A percentile compares a stretch with the other conserved stretches of the same genome.
Evolutionary conservation across 2,113 vertebrate species (phyloP).

Genomic region (Ivindomyrus marchei): DNA sequence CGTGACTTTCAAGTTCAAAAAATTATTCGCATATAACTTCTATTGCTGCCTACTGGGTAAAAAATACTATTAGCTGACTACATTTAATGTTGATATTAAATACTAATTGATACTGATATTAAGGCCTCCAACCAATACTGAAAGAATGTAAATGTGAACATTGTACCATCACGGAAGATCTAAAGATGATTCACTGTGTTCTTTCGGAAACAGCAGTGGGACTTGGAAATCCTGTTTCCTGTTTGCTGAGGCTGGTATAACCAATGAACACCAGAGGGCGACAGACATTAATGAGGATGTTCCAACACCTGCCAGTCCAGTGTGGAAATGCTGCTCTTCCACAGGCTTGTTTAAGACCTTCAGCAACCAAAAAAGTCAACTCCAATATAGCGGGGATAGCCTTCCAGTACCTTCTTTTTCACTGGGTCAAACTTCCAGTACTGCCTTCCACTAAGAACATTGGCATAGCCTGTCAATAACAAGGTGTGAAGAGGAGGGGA

Average conservation of each 20-base stretch:
- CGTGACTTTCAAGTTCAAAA: slow-evolving; percentile 9
- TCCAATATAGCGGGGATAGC: slow-evolving; percentile 76
- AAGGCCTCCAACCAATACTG: not conserved
- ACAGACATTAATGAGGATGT: not conserved
- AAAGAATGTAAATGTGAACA: not conserved
- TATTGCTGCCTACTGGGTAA: not conserved
- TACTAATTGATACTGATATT: not conserved
- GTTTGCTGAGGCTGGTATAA: not conserved
- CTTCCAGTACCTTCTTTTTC: slow-evolving; percentile 74
- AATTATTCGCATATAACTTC: not conserved
- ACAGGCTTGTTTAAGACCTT: slow-evolving; percentile 14
- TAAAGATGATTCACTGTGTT: not conserved
- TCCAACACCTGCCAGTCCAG: not conserved
- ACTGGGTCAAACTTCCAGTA: slow-evolving; percentile 90
- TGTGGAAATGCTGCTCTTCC: slow-evolving; percentile 17
- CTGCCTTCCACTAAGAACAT: slow-evolving; percentile 73
- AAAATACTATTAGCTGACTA: not conserved
- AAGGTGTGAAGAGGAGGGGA: not conserved
- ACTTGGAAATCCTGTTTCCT: not conserved
- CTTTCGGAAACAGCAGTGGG: not conserved
- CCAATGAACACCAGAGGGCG: not conserved
- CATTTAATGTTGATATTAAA: not conserved
- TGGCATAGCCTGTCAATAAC: slow-evolving; percentile 70
- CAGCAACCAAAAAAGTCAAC: slow-evolving; percentile 78
- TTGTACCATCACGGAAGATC: not conserved